phyloP scores from a whole-genome alignment of 2,888 invertebrate genomes.

The Tetranychus piercei region DNA sequence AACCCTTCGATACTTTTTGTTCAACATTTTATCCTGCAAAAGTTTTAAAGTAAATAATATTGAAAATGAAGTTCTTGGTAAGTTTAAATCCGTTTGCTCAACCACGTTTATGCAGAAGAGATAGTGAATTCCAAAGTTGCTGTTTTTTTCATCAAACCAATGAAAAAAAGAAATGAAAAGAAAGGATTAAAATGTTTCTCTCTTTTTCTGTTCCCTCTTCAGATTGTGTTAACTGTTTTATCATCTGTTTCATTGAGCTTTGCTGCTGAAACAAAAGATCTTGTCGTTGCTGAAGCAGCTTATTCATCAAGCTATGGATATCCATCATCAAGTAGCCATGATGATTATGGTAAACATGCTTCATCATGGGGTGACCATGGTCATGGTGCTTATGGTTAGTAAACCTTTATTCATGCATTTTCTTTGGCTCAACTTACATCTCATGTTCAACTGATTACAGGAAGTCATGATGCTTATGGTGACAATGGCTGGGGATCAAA shows the following conservation, averaged over 20 bases:
- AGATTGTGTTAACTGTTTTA: slow-evolving; percentile 6
- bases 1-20: background rate
- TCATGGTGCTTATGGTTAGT: slow-evolving; percentile 5
- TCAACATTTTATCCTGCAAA: background rate
- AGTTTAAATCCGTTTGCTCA: background rate
- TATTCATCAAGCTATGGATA: slow-evolving; percentile 4
- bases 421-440: too few species aligned
- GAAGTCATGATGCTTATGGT: slow-evolving; percentile 18
- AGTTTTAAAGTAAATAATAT: background rate
- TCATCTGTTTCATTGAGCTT: background rate
- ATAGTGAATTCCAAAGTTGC: too few species aligned
- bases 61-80: background rate
- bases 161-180: too few species aligned
- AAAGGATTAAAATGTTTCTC: background rate
- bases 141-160: too few species aligned
- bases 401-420: background rate
- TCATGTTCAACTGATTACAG: background rate
- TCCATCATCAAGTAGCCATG: slow-evolving; percentile 4
- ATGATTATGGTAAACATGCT: slow-evolving; percentile 3
- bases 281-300: background rate
- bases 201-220: background rate
- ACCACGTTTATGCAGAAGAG: background rate
- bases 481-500: slow-evolving; percentile 19
- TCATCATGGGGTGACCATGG: slow-evolving; percentile 2
- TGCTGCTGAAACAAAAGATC: slow-evolving; percentile 1